Evolutionary conservation across 2,888 invertebrate species (phyloP).

Genomic region (Apomyelois bistriatella): DNA sequence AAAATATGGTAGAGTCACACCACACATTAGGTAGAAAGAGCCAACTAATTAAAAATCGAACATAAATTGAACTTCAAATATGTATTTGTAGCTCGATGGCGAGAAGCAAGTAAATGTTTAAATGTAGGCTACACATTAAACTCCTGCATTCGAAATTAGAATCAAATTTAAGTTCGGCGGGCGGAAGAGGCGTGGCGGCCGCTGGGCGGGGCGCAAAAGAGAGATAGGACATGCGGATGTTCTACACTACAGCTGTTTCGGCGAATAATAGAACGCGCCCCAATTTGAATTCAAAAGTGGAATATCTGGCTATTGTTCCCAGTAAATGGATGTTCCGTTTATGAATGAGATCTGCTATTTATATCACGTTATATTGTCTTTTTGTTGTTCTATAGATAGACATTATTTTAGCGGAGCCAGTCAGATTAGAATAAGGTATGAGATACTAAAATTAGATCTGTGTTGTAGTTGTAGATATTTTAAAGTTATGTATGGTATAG

Average conservation of each 20-base stretch:
- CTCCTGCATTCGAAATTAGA: conserved; percentile 50
- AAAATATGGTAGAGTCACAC: too few species aligned
- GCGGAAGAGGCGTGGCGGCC: conserved; percentile 66
- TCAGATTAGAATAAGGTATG: background rate
- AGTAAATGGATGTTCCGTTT: conserved; percentile 7
- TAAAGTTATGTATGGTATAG: too few species aligned
- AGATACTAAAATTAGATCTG: too few species aligned
- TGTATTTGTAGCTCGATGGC: too few species aligned
- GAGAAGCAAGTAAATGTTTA: too few species aligned
- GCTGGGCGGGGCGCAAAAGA: conserved; percentile 67
- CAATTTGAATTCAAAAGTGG: conserved; percentile 10
- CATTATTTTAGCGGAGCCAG: background rate
- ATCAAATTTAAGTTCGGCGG: conserved; percentile 52
- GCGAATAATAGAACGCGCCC: conserved; percentile 22
- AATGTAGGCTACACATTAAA: too few species aligned
- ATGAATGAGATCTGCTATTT: conserved; percentile 4
- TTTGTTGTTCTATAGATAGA: too few species aligned
- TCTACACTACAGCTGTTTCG: conserved; percentile 25
- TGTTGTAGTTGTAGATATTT: too few species aligned
- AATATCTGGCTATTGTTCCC: conserved; percentile 5
- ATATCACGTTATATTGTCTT: background rate
- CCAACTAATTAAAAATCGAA: too few species aligned
- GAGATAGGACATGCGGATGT: conserved; percentile 55
- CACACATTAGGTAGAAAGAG: too few species aligned
- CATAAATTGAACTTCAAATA: too few species aligned